Conservation (phyloP, 2,797 vertebrate species). For the Lindbergichthys nudifrons region DNA sequence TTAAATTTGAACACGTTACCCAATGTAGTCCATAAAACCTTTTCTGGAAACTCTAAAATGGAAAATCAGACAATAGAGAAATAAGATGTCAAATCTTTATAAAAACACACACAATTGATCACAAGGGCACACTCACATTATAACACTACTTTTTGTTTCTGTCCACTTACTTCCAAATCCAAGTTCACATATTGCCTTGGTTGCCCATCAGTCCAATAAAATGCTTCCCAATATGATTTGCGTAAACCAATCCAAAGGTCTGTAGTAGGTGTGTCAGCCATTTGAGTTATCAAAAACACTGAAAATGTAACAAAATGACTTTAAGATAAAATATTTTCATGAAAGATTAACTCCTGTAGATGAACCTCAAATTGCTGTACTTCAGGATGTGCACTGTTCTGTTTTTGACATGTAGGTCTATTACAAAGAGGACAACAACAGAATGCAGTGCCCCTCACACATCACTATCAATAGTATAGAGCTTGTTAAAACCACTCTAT, state of each 20-base stretch:
- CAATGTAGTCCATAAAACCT: fast-evolving
- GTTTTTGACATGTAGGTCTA: neutral
- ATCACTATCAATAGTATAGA: neutral
- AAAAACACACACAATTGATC: neutral
- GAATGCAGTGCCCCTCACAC: neutral
- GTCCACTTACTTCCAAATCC: neutral
- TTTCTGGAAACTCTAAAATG: neutral
- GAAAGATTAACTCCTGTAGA: neutral
- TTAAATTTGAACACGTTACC: slow-evolving; percentile 9
- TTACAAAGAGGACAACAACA: neutral
- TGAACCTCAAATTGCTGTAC: neutral
- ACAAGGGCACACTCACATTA: neutral
- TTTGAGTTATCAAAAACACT: slow-evolving; percentile 24
- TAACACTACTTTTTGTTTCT: neutral
- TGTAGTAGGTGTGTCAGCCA: neutral
- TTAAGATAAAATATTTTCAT: neutral
- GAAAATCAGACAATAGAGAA: slow-evolving; percentile 8
- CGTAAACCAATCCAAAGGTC: slow-evolving; percentile 31
- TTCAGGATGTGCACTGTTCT: neutral
- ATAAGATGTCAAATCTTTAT: slow-evolving; percentile 1
- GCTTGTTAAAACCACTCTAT: neutral
- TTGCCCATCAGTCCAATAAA: slow-evolving; percentile 27
- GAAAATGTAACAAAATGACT: neutral
- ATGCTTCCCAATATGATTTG: fast-evolving
- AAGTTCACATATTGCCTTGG: neutral